Evolutionary conservation across 2,797 vertebrate species (phyloP), one percentile per base, ranked within the genome.

Genomic region (Semaprochilodus insignis): DNA sequence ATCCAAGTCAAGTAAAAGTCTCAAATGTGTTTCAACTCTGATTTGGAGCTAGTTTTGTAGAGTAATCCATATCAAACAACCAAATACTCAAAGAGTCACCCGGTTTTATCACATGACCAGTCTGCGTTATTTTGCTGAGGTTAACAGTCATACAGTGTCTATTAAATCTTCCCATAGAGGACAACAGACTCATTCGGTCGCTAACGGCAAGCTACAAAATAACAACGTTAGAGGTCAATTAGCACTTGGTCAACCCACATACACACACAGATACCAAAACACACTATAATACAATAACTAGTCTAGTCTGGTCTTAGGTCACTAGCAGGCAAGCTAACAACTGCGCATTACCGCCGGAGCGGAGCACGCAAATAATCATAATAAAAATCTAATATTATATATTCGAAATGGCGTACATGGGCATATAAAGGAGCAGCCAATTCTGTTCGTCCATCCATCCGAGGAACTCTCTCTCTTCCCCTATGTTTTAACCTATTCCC

Each of bases 401-500:
- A n/a, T 72, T 6, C 14, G 14, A 31, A 51, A 74, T 27, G 76
- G 36, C 25, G 23, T 66, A 81, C 76, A 71, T 60, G 36, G 57
- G 63, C 71, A 70, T 55, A 52, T 48, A 17, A 60, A 60, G 57
- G 11, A 57, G 66, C 67, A 63, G 66, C 59, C 71, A 36, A 51
- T 74, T 60, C 62, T 31, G 75, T 31, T 19, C 63, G 5, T 85
- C 74, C 21, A 40, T 80, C 44, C 67, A 72, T 77, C 67, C 19
- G 54, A 36, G 70, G 51, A 74, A 62, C 78, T 81, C 80, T 83
- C 31, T 31, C 66, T 78, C 76, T 83, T 83, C 83, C 78, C 51
- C 10, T 66, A 73, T 27, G 74, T 79, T 86, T 82, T 85, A 80
- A 80, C 78, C 74, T 74, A 80, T 85, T 84, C 71, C 78, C 83